phyloP scores from a whole-genome alignment of 2,888 invertebrate genomes.

The Ethmia dodecea region DNA sequence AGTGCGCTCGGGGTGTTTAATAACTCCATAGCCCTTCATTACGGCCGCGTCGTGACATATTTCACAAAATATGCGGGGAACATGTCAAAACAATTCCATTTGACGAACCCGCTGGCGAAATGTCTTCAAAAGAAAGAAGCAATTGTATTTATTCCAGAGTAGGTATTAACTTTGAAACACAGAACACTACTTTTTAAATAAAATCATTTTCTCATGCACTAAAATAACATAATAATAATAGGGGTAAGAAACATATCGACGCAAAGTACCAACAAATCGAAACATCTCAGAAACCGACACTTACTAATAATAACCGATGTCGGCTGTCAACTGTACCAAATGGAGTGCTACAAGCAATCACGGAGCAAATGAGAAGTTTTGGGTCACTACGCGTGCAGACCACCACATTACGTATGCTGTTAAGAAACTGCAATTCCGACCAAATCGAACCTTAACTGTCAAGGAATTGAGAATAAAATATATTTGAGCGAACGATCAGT shows the following conservation, averaged over 20 bases:
- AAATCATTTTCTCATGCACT: too few species aligned
- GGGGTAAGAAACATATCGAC: slow-evolving; percentile 20
- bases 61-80: slow-evolving; percentile 6
- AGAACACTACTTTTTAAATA: too few species aligned
- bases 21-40: slow-evolving; percentile 21
- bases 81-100: slow-evolving; percentile 2
- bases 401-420: slow-evolving; percentile 19
- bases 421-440: slow-evolving; percentile 18
- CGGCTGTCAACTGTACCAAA: slow-evolving; percentile 46
- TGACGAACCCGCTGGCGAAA: background rate
- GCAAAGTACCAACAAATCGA: slow-evolving; percentile 32
- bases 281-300: slow-evolving; percentile 42
- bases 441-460: slow-evolving; percentile 39
- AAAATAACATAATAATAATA: too few species aligned
- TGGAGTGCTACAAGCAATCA: slow-evolving; percentile 55
- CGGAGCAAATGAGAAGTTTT: slow-evolving; percentile 67
- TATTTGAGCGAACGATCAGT: slow-evolving; percentile 30
- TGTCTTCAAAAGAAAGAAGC: background rate
- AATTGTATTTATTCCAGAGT: too few species aligned
- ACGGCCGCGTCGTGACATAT: slow-evolving; percentile 14
- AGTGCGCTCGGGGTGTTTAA: slow-evolving; percentile 33
- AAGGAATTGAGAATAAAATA: slow-evolving; percentile 16
- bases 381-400: slow-evolving; percentile 41
- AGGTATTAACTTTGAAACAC: too few species aligned
- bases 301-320: slow-evolving; percentile 54